These are phyloP conservation scores for Ormyrus nitidulus DNA, from an alignment of 2,888 invertebrate species.

Conservation along the genomic window DNA sequence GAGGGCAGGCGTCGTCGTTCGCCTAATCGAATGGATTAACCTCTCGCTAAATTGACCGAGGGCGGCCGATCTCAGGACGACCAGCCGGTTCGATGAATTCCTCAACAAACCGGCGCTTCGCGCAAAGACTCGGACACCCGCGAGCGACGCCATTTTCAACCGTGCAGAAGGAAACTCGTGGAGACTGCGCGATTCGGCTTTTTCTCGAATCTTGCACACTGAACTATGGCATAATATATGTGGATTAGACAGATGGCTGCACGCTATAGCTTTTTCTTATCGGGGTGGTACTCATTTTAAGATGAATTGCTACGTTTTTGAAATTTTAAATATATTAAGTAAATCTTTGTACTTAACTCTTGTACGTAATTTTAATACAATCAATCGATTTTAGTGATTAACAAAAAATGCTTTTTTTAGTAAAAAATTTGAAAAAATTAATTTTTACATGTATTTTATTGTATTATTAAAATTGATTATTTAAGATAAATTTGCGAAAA, in stretches of 20 bases:
- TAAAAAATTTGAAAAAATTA: too few relatives aligned
- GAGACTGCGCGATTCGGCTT: conserved; percentile 35
- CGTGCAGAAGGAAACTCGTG: conserved; percentile 33
- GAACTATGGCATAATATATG: neutral
- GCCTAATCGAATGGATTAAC: conserved; percentile 61
- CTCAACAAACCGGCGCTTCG: conserved; percentile 67
- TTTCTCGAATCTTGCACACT: neutral
- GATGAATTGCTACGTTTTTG: too few relatives aligned
- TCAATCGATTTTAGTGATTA: too few relatives aligned
- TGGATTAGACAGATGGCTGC: neutral
- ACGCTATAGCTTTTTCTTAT: too few relatives aligned
- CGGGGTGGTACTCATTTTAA: too few relatives aligned
- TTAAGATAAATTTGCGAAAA: too few relatives aligned
- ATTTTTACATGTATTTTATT: too few relatives aligned
- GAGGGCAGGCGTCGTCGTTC: conserved; percentile 51
- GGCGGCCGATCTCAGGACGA: conserved; percentile 53
- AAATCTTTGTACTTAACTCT: too few relatives aligned
- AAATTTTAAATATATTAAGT: too few relatives aligned
- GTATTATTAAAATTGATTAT: too few relatives aligned
- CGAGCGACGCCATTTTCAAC: conserved; percentile 71
- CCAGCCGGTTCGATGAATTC: conserved; percentile 61
- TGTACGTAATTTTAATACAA: too few relatives aligned
- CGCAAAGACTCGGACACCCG: conserved; percentile 67
- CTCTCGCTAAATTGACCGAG: conserved; percentile 58
- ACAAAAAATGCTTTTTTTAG: too few relatives aligned